These are phyloP conservation scores for Pipistrellus pipistrellus DNA, from an alignment of 2,797 vertebrate species.

Conservation along the genomic window DNA sequence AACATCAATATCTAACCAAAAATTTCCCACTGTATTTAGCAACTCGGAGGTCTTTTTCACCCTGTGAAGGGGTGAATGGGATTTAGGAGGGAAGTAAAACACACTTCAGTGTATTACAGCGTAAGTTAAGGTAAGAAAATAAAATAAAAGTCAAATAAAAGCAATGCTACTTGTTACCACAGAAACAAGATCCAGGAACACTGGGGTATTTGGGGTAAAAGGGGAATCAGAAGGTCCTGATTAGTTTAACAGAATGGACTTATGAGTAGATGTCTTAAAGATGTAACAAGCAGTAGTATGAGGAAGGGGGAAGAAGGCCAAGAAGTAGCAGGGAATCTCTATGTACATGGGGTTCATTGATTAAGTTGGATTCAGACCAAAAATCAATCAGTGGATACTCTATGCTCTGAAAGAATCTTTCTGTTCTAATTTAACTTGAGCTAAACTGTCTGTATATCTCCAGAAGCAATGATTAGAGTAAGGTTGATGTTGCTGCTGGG, in stretches of 20 bases:
- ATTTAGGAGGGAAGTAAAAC: not conserved
- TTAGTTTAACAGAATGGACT: slow-evolving; percentile 60
- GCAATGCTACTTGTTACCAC: slow-evolving; percentile 50
- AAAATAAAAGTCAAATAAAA: slow-evolving; percentile 60
- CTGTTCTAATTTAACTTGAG: slow-evolving; percentile 59
- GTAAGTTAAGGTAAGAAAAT: slow-evolving; percentile 56
- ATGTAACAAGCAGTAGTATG: slow-evolving; percentile 44
- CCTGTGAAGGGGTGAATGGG: not conserved
- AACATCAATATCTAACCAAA: slow-evolving; percentile 1
- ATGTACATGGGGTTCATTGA: slow-evolving; percentile 32
- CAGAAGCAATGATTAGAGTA: slow-evolving; percentile 38
- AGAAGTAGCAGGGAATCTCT: slow-evolving; percentile 61
- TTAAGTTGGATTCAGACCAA: slow-evolving; percentile 64
- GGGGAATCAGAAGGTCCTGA: slow-evolving; percentile 54
- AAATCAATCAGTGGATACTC: slow-evolving; percentile 54
- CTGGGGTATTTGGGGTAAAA: slow-evolving; percentile 34
- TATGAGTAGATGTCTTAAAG: not conserved
- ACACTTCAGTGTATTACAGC: slow-evolving; percentile 53
- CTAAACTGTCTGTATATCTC: slow-evolving; percentile 25
- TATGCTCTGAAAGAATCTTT: slow-evolving; percentile 45
- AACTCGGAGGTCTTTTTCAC: slow-evolving; percentile 5
- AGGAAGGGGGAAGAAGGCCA: not conserved
- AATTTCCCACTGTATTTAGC: slow-evolving; percentile 2
- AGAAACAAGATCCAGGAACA: slow-evolving; percentile 40
- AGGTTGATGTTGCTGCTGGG: not conserved